Evolutionary conservation across 2,113 vertebrate species (phyloP), one percentile per base, ranked within the genome.

Genomic region (Piprites chloris): DNA sequence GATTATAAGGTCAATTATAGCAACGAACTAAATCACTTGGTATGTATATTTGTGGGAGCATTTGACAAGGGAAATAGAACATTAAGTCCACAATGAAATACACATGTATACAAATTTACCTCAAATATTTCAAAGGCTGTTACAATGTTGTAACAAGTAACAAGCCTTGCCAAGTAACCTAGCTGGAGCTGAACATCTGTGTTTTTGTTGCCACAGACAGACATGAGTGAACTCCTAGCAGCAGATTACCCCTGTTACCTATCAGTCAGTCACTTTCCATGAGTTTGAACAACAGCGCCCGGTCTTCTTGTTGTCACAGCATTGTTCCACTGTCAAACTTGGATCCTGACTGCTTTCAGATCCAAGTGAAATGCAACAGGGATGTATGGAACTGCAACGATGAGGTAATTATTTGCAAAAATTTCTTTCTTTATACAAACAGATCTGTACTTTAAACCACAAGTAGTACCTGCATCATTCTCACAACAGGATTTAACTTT

Each of bases 251-350:
- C 47, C 32, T 72, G 59, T 90, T 90, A 86, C 58, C 76, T 59
- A 85, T 91, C 97, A 97, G 56, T 95, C 93, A 94, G 90, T 92
- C 85, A 82, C 86, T 89, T 94, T 74, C 58, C 66, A 73, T 80
- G 62, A 85, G 59, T 90, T 41, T 81, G 83, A 96, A 93, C 86
- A 96, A 95, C 90, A 37, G n/a, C 28, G 89, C 32, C 66, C 58
- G 80, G 37, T 93, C 68, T 46, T 81, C 2, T 72, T 89, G 18
- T 58, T 93, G 84, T 92, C 73, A 91, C 41, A 82, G 74, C 12
- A 61, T 61, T 87, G 74, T 82, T 93, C 49, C 69, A 58, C 53
- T 91, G 77, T 69, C 77, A 89, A 72, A 46, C 66, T 41, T 63
- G 37, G 37, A 63, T 94, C 44, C 58, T 89, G 80, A 12, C 42